Evolutionary conservation across 2,888 invertebrate genomes (phyloP).

Genomic region (Brachylomia viminalis): DNA sequence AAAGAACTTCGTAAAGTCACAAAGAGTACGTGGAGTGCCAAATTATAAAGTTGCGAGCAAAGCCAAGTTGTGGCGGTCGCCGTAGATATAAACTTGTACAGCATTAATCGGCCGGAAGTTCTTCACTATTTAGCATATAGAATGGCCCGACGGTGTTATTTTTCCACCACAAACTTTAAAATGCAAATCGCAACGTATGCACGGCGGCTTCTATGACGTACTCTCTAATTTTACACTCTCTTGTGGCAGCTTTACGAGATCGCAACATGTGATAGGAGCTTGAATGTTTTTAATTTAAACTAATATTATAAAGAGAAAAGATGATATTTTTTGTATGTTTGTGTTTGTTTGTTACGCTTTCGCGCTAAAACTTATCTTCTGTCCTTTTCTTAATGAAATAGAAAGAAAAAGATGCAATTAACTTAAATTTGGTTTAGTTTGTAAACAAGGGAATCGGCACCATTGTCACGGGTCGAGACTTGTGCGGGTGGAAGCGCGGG

Average conservation of each 20-base stretch:
- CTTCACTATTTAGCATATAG: constrained; percentile 80
- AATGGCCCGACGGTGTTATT: constrained; percentile 77
- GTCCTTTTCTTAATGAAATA: too few relatives aligned
- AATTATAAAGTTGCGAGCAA: constrained; percentile 60
- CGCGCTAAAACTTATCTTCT: too few relatives aligned
- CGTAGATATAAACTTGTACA: constrained; percentile 75
- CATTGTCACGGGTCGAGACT: too few relatives aligned
- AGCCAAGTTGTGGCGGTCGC: constrained; percentile 59
- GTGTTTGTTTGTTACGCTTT: background rate
- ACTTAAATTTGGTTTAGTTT: too few relatives aligned
- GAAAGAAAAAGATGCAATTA: too few relatives aligned
- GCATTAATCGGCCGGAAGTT: constrained; percentile 75
- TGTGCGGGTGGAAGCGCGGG: too few relatives aligned
- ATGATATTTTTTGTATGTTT: too few relatives aligned
- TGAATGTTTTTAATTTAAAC: constrained; percentile 39
- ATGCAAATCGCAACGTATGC: constrained; percentile 79
- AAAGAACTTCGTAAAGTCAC: constrained; percentile 43
- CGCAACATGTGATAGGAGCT: constrained; percentile 40
- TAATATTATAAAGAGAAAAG: too few relatives aligned
- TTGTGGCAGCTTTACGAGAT: constrained; percentile 52
- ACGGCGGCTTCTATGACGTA: constrained; percentile 71
- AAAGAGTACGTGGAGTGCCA: constrained; percentile 52
- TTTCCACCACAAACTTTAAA: constrained; percentile 80
- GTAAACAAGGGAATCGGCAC: too few relatives aligned
- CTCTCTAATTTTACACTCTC: constrained; percentile 62